Evolutionary conservation across 2,797 vertebrate species (phyloP), one percentile per base, ranked within the genome.

Genomic region (Gymnoscopelus braueri): DNA sequence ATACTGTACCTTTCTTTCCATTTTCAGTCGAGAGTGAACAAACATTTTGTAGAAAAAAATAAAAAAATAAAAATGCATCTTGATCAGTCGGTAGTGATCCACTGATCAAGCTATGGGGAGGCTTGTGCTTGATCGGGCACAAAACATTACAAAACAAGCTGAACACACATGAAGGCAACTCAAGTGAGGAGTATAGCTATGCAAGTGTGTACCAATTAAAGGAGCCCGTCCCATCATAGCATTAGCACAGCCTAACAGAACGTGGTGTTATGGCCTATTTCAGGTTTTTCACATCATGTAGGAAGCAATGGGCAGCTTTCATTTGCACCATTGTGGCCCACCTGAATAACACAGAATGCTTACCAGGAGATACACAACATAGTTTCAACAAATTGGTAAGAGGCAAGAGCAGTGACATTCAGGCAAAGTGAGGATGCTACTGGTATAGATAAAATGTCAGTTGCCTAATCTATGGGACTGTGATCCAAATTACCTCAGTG

Each of bases 101-200:
- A 10, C 39, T 78, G 71, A 79, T 84, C 7, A 56, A 79, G 48
- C 69, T 59, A 52, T 4, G 67, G 50, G 35, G 57, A 68, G 63
- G 62, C 50, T 57, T 84, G 77, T 81, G 83, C 75, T 78, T 72
- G 53, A 60, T 65, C n/a, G 69, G 74, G 74, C 75, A 82, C 69
- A 76, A 51, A 67, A 52, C 48, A 60, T 63, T 13, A 51, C 50
- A 51, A 51, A 51, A 51, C 4, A 29, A 70, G 62, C 70, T 57
- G 62, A 79, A 67, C 55, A 64, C 74, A 69, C 58, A 50, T 4
- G 39, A 65, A 78, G 71, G 74, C 51, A 63, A 32, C 53, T 63
- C 47, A 55, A 47, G 51, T 50, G 0, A 73, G 55, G 12, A 63
- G 29, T 35, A 58, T 35, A 44, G 32, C 14, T 15, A 60, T 60